Conservation (phyloP, 1,140 invertebrate species). For the Polypedilum pembai region DNA sequence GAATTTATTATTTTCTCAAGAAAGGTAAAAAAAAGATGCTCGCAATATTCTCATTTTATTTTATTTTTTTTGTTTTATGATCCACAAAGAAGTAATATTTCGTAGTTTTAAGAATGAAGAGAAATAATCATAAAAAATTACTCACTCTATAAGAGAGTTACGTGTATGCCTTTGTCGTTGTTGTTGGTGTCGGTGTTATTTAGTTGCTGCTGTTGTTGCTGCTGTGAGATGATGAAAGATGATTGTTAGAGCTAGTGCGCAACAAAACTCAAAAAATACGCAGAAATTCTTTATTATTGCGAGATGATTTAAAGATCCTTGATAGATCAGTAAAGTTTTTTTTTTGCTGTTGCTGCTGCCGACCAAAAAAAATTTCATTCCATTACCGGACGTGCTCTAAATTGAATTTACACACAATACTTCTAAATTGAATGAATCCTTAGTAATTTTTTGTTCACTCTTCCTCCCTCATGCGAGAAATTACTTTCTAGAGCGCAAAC, state of each 20-base stretch:
- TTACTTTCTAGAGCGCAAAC: not conserved
- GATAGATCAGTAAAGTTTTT: not conserved
- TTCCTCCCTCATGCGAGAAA: not conserved
- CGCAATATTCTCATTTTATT: no score
- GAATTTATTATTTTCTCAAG: no score
- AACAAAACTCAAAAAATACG: not conserved
- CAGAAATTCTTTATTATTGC: not conserved
- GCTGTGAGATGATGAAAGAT: conserved; percentile 10
- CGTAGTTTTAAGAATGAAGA: conserved; percentile 22
- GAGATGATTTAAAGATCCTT: conserved; percentile 6
- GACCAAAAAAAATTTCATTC: not conserved
- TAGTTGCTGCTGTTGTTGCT: not conserved
- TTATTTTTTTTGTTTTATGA: conserved; percentile 17
- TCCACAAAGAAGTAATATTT: not conserved
- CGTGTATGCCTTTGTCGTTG: not conserved
- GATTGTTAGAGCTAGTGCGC: conserved; percentile 10
- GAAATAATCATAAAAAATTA: conserved; percentile 28
- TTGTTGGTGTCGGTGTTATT: no score
- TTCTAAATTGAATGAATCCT: conserved; percentile 23
- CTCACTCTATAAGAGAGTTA: not conserved
- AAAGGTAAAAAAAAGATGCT: no score
- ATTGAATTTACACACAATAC: not conserved
- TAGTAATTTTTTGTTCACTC: not conserved
- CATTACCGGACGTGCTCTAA: conserved; percentile 1
- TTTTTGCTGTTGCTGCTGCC: no score